phyloP scores from a whole-genome alignment of 2,113 vertebrate genomes.

The Triplophysa tibetana region DNA sequence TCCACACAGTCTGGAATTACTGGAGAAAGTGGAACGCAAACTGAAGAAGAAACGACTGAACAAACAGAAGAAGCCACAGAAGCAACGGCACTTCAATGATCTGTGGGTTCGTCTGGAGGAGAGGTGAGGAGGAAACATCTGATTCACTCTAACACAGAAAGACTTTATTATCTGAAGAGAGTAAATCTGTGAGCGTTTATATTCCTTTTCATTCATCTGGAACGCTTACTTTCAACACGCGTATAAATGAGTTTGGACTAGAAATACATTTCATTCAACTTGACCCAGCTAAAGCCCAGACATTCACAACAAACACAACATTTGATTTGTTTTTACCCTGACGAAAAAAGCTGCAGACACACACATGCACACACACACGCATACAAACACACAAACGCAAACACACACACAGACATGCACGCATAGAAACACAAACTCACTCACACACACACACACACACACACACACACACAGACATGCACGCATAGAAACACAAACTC shows the following conservation, averaged over 20 bases:
- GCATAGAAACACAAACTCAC: too few relatives aligned
- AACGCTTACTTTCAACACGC: too few relatives aligned
- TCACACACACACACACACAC: too few relatives aligned
- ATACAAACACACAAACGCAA: too few relatives aligned
- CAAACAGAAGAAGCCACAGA: conserved; percentile 72
- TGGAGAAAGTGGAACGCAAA: conserved; percentile 73
- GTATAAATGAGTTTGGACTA: too few relatives aligned
- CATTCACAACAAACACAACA: conserved; percentile 45
- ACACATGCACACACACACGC: background rate
- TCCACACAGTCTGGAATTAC: conserved; percentile 66
- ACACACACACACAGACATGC: too few relatives aligned
- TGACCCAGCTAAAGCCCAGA: conserved; percentile 23
- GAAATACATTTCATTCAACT: too few relatives aligned
- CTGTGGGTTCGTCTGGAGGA: conserved; percentile 84
- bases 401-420: too few relatives aligned
- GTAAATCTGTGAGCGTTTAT: too few relatives aligned
- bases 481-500: too few relatives aligned
- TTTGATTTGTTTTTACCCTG: conserved; percentile 35
- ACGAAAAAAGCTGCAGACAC: conserved; percentile 15
- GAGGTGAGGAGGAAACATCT: conserved; percentile 68
- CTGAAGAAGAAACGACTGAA: conserved; percentile 77
- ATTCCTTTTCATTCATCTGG: too few relatives aligned
- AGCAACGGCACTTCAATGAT: conserved; percentile 79
- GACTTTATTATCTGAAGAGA: background rate
- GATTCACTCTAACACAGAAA: too few relatives aligned